Conservation (phyloP, 2,113 vertebrate species). For the Holacanthus passer region DNA sequence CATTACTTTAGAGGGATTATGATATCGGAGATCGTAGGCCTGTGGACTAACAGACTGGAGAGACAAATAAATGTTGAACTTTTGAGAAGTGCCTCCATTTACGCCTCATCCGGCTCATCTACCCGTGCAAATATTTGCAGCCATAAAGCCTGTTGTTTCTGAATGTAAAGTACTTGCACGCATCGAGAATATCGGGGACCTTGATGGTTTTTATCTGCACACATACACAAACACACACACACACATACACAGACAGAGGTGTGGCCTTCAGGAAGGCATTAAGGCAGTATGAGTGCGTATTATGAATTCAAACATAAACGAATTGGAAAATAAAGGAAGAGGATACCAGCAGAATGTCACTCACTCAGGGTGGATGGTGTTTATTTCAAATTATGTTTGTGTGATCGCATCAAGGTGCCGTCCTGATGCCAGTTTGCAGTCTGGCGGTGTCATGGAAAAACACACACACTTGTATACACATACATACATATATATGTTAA, state of each 20-base stretch:
- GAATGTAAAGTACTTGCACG: constrained; percentile 36
- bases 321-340: constrained; percentile 38
- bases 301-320: constrained; percentile 38
- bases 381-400: constrained; percentile 48
- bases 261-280: constrained; percentile 31
- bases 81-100: constrained; percentile 57
- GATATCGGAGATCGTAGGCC: constrained; percentile 51
- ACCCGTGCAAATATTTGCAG: constrained; percentile 64
- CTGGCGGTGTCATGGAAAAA: constrained; percentile 19
- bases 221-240: constrained; percentile 33
- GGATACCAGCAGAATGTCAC: constrained; percentile 15
- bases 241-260: constrained; percentile 2
- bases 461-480: constrained; percentile 11
- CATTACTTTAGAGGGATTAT: constrained; percentile 68
- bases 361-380: constrained; percentile 30
- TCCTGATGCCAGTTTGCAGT: constrained; percentile 18
- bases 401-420: neutral
- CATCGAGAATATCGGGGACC: constrained; percentile 18
- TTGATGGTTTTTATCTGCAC: constrained; percentile 46
- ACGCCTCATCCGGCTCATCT: constrained; percentile 62
- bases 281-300: constrained; percentile 12
- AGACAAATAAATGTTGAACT: constrained; percentile 66
- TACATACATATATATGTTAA: constrained; percentile 7
- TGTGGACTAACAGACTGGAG: constrained; percentile 34
- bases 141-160: constrained; percentile 53